Conservation (phyloP, 2,113 vertebrate genomes). For the Copsychus sechellarum region DNA sequence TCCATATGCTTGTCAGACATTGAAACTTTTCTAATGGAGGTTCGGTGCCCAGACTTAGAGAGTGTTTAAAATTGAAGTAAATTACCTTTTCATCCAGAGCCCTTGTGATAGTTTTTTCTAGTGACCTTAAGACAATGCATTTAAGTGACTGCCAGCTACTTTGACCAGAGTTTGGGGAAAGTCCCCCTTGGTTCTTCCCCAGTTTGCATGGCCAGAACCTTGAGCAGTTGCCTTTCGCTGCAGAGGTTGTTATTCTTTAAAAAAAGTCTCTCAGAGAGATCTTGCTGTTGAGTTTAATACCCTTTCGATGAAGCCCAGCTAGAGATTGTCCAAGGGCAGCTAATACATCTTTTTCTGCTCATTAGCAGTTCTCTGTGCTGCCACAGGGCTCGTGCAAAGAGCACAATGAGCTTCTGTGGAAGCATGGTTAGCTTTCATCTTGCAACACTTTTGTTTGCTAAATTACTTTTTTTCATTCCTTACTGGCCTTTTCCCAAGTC, state of each 20-base stretch:
- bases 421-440: neutral
- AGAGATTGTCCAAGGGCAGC: neutral
- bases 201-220: neutral
- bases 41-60: neutral
- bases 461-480: neutral
- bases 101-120: neutral
- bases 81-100: neutral
- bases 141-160: neutral
- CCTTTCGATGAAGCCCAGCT: neutral
- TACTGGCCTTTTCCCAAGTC: neutral
- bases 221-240: neutral
- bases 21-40: neutral
- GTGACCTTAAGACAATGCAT: neutral
- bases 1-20: neutral
- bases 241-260: neutral
- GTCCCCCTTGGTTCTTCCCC: neutral
- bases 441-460: neutral
- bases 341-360: neutral
- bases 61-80: neutral
- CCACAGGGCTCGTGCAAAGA: neutral
- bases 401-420: neutral
- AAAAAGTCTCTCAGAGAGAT: neutral
- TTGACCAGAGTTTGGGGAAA: neutral
- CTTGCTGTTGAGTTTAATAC: neutral
- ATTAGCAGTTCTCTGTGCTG: neutral